These are phyloP conservation scores for Circaetus gallicus DNA, from an alignment of 2,113 vertebrate genomes.

Conservation along the genomic window DNA sequence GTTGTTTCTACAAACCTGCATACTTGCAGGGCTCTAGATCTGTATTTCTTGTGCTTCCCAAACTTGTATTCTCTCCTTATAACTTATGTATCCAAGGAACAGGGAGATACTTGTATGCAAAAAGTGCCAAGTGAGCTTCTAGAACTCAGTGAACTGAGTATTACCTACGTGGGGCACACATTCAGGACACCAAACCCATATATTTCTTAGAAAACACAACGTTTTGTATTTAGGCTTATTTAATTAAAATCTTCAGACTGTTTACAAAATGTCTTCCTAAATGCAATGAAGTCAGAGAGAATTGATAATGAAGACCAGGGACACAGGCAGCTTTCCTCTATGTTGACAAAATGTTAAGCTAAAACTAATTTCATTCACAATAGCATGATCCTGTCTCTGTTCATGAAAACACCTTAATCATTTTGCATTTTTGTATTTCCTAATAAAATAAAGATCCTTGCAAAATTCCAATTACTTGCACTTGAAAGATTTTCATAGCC, in stretches of 20 bases:
- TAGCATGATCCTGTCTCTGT: background rate
- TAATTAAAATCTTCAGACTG: background rate
- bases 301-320: background rate
- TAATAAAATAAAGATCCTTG: background rate
- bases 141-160: background rate
- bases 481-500: background rate
- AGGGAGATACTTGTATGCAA: background rate
- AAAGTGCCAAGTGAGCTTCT: background rate
- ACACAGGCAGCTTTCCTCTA: background rate
- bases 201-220: background rate
- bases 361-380: conserved; percentile 10
- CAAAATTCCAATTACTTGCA: background rate
- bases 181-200: background rate
- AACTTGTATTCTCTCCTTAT: background rate
- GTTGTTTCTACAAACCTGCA: background rate
- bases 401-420: conserved; percentile 1
- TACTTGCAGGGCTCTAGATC: background rate
- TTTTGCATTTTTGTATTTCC: background rate
- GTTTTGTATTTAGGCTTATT: background rate
- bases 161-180: background rate
- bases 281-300: background rate
- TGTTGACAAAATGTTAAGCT: background rate
- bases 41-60: background rate
- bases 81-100: background rate
- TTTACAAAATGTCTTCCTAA: background rate